Percentiles rank a stretch among this genome's conserved stretches.
phyloP scores from a whole-genome alignment of 2,888 invertebrate species.

The Melieria omissa region DNA sequence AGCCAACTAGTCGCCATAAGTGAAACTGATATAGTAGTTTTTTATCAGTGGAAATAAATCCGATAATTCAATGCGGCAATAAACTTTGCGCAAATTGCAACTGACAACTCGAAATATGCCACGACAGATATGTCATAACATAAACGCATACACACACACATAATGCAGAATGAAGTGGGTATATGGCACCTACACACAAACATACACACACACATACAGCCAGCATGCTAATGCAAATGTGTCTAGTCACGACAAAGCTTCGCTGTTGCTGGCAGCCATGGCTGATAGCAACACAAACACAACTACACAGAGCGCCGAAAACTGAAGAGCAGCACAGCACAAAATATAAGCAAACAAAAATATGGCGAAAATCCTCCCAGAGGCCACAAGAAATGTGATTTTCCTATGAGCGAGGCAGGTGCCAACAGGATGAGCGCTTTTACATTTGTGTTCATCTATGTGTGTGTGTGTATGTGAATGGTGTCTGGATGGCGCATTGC shows the following conservation, averaged over 20 bases:
- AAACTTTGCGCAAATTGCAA: neutral
- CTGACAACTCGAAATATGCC: neutral
- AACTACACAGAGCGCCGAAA: neutral
- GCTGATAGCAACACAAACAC: neutral
- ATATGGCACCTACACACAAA: neutral
- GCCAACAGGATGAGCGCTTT: no score
- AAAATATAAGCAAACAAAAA: neutral
- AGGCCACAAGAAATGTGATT: no score
- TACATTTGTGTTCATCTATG: neutral
- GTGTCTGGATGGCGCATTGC: no score
- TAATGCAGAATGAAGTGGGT: neutral
- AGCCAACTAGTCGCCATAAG: no score
- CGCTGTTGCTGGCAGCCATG: no score
- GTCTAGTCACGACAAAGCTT: no score
- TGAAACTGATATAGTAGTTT: no score
- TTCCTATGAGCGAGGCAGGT: no score
- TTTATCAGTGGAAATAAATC: neutral
- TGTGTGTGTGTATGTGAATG: no score
- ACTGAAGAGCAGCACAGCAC: neutral
- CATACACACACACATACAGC: slow-evolving; percentile 9
- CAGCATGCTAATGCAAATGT: no score
- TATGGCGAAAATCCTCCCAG: no score
- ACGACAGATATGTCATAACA: neutral
- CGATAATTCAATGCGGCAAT: neutral
- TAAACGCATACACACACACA: slow-evolving; percentile 9